Base-by-base conservation (phyloP, 2,113 vertebrate species). In the Ramphastos sulfuratus region DNA sequence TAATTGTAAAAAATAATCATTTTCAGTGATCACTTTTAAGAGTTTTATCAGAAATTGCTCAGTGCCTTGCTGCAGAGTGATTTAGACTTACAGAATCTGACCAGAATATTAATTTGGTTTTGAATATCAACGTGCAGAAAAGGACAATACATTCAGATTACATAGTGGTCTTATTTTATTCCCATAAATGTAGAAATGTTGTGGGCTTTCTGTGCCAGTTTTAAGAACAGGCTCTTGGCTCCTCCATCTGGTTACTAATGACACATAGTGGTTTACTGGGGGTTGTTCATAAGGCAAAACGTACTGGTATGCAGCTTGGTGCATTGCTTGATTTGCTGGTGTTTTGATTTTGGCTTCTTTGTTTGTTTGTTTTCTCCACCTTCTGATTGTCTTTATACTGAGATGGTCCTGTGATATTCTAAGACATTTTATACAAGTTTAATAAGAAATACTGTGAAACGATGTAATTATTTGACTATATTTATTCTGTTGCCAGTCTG, bases 241-340 rank as follows among this genome's bases (percentile, higher is more conserved):
- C 96, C 96, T 96, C 94, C 93, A 95, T 86, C 95, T 96, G 94
- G 96, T 90, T 88, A 37, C 58, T 92, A 74, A 35, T 17, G 48
- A 81, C 39, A 75, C 18, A 35, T 12, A 56, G 24, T 39, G 25
- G 1, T 30, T 91, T 84, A 46, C 28, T 73, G 67, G 70, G 50
- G 30, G 18, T 44, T 83, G 65, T 50, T 91, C 24, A 15, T 71
- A 78, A 88, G 17, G 44, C 6, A 86, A 72, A 87, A 78, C 1
- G 1, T 54, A 27, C 25, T 61, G 6, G 31, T 44, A 28, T 63
- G 11, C 23, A 64, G 5, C 54, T 80, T 46, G 7, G 31, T 30
- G 3, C 50, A 10, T 46, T 46, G 44, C 18, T 46, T 18, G 44
- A 15, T 46, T 46, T 46, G 44, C 44, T 46, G 44, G 44, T 46